Conservation (phyloP, 2,113 vertebrate genomes). For the Tenrec ecaudatus region DNA sequence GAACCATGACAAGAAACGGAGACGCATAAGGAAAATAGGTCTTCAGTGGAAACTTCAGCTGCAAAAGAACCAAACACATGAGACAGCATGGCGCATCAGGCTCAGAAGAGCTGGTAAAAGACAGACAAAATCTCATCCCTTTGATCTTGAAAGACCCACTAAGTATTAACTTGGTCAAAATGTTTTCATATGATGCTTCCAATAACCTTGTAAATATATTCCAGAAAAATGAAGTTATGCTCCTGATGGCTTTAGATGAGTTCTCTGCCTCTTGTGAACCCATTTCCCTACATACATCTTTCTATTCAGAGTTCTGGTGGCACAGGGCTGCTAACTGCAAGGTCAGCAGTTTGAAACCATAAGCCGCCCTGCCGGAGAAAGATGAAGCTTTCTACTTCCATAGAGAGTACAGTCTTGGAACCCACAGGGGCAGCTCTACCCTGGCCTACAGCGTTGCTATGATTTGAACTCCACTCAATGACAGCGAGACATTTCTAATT, state of each 20-base stretch:
- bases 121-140: neutral
- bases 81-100: neutral
- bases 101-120: neutral
- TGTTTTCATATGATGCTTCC: slow-evolving; percentile 14
- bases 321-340: neutral
- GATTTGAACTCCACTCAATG: neutral
- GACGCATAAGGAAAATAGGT: slow-evolving; percentile 90
- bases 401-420: neutral
- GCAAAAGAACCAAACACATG: slow-evolving; percentile 75
- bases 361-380: neutral
- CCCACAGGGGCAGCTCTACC: neutral
- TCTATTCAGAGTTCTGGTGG: neutral
- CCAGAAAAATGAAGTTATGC: slow-evolving; percentile 23
- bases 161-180: neutral
- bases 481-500: neutral
- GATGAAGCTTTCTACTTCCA: neutral
- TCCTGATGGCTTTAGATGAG: neutral
- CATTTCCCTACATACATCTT: neutral
- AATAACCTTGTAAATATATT: slow-evolving; percentile 32
- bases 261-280: slow-evolving; percentile 5
- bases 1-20: slow-evolving; percentile 86
- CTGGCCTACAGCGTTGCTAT: neutral
- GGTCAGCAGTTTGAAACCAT: neutral
- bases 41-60: slow-evolving; percentile 91
- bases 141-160: neutral